phyloP scores from a whole-genome alignment of 2,797 vertebrate species.

The Sebastes kiyomatsui region DNA sequence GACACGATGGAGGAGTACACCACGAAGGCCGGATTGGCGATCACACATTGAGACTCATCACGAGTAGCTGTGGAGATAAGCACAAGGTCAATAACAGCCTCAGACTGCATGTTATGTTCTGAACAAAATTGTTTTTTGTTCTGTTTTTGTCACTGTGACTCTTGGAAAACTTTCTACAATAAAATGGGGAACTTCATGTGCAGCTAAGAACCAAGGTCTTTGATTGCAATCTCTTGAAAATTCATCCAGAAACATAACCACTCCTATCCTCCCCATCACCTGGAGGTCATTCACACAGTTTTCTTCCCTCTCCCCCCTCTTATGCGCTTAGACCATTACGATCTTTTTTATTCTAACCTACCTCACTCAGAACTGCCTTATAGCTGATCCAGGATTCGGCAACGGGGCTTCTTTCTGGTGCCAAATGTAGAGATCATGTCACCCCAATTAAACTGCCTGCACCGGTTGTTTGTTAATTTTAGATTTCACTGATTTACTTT shows the following conservation, averaged over 20 bases:
- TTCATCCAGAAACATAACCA: slow-evolving; percentile 1
- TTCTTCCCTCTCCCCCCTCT: background rate
- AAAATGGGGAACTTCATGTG: background rate
- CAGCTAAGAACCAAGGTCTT: background rate
- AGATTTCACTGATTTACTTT: slow-evolving; percentile 9
- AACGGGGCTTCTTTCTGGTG: background rate
- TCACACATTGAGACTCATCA: slow-evolving; percentile 89
- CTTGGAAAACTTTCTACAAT: background rate
- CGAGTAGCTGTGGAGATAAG: slow-evolving; percentile 88
- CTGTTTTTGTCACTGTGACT: background rate
- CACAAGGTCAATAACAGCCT: slow-evolving; percentile 21
- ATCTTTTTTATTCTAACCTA: background rate
- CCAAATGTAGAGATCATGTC: slow-evolving; percentile 20
- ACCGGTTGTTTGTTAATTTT: slow-evolving; percentile 5
- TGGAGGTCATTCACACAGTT: slow-evolving; percentile 9
- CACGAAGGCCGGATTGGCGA: slow-evolving; percentile 97
- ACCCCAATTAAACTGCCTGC: background rate
- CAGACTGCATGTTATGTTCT: background rate
- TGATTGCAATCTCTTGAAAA: slow-evolving; percentile 3
- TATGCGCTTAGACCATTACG: background rate
- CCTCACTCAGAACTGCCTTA: background rate
- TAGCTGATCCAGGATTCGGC: background rate
- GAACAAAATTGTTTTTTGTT: background rate
- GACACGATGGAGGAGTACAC: slow-evolving; percentile 98
- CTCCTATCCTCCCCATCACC: background rate